phyloP scores from a whole-genome alignment of 1,140 invertebrate genomes.

The Neodiprion pinetum region DNA sequence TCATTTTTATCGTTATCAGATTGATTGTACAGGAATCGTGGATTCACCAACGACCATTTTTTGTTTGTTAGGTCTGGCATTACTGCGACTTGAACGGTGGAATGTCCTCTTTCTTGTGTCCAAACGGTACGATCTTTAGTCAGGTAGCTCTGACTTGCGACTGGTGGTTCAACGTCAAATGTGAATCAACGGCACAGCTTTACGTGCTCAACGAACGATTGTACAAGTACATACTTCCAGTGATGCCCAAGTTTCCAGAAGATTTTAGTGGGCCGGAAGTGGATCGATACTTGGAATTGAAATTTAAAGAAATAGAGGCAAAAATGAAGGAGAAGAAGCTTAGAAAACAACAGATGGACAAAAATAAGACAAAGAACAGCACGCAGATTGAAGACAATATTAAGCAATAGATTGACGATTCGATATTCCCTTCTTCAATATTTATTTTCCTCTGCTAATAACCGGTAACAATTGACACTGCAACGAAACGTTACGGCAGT shows the following conservation, averaged over 20 bases:
- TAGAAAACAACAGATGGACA: constrained; percentile 51
- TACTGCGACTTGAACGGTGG: constrained; percentile 91
- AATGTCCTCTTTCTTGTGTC: constrained; percentile 88
- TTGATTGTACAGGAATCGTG: too few relatives aligned
- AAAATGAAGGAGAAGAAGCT: constrained; percentile 66
- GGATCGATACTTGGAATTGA: constrained; percentile 81
- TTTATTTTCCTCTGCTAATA: constrained; percentile 17
- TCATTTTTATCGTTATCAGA: not conserved
- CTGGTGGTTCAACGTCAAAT: constrained; percentile 93
- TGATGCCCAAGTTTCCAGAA: constrained; percentile 85
- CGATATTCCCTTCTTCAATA: constrained; percentile 20
- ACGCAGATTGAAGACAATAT: constrained; percentile 30
- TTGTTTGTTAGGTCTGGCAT: constrained; percentile 79
- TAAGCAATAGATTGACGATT: constrained; percentile 16
- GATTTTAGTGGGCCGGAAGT: constrained; percentile 86
- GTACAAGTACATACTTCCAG: constrained; percentile 86
- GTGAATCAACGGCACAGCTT: constrained; percentile 79
- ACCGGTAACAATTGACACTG: not conserved
- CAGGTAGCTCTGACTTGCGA: constrained; percentile 86
- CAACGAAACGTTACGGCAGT: too few relatives aligned
- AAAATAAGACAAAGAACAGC: constrained; percentile 47
- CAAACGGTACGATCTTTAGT: constrained; percentile 91
- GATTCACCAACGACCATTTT: not conserved
- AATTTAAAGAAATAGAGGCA: constrained; percentile 84
- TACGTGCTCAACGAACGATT: constrained; percentile 88